Percentiles rank a stretch among this genome's conserved stretches.
phyloP scores from a whole-genome alignment of 2,888 invertebrate genomes.

The Eueremaeus valkanovi region DNA sequence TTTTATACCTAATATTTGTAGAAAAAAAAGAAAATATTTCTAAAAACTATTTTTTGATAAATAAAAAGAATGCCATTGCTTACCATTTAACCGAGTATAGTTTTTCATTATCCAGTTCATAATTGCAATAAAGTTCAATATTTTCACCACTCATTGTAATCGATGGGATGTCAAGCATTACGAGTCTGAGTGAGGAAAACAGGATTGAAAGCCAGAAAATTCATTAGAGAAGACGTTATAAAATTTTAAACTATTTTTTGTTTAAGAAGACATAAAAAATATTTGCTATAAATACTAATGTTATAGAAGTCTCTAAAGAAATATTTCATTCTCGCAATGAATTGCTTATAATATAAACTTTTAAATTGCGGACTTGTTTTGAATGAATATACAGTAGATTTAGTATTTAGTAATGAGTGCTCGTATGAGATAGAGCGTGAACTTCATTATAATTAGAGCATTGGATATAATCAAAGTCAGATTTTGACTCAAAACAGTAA shows the following conservation, averaged over 20 bases:
- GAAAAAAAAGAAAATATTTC: not conserved
- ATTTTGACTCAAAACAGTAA: not conserved
- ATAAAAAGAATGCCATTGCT: slow-evolving; percentile 55
- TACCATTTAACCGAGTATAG: slow-evolving; percentile 89
- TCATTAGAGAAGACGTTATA: no score
- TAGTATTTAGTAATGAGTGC: no score
- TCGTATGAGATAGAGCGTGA: no score
- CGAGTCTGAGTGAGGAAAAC: slow-evolving; percentile 61
- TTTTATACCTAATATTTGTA: slow-evolving; percentile 50
- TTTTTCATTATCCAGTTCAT: slow-evolving; percentile 73
- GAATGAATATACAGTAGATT: not conserved
- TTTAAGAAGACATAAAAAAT: no score
- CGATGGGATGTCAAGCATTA: slow-evolving; percentile 73
- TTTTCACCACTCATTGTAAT: slow-evolving; percentile 73
- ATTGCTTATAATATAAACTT: not conserved
- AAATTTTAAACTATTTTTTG: no score
- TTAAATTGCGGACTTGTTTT: not conserved
- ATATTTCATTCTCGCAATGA: no score
- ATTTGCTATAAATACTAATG: no score
- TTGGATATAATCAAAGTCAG: not conserved
- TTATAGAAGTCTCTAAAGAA: no score
- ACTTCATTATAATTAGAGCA: not conserved
- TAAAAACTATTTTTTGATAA: not conserved
- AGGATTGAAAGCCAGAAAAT: not conserved
- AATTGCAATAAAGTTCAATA: slow-evolving; percentile 72